Conservation (phyloP, 2,888 invertebrate species). For the Aphidoletes aphidimyza region DNA sequence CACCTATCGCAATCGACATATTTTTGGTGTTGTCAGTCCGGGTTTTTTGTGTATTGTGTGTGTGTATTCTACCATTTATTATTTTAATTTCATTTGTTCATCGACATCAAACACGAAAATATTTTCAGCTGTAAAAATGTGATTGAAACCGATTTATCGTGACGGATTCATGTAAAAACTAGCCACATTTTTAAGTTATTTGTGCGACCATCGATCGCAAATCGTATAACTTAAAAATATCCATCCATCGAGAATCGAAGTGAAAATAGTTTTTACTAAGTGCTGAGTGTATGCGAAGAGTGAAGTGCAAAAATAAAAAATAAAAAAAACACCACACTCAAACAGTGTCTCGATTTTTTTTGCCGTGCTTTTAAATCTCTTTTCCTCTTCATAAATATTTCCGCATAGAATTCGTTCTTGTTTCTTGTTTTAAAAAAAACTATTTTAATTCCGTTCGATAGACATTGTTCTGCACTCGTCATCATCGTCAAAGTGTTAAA, state of each 20-base stretch:
- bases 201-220: background rate
- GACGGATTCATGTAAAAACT: background rate
- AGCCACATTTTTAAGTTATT: constrained; percentile 7
- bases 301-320: background rate
- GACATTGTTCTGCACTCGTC: constrained; percentile 22
- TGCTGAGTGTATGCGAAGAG: background rate
- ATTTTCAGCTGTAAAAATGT: constrained; percentile 44
- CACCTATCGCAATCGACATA: constrained; percentile 22
- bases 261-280: constrained; percentile 50
- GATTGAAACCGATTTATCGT: background rate
- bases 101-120: constrained; percentile 42
- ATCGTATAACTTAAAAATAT: constrained; percentile 9
- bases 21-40: constrained; percentile 54
- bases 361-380: constrained; percentile 21
- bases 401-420: background rate
- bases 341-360: constrained; percentile 4
- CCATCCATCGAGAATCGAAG: background rate
- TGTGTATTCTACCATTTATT: constrained; percentile 53
- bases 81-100: constrained; percentile 53
- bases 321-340: constrained; percentile 12
- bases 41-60: constrained; percentile 54
- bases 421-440: background rate
- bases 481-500: constrained; percentile 53
- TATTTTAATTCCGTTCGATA: constrained; percentile 13
- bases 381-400: background rate